Evolutionary conservation across 1,140 invertebrate genomes (phyloP), one percentile per base, ranked within the genome.

Genomic region (Nephotettix cincticeps): DNA sequence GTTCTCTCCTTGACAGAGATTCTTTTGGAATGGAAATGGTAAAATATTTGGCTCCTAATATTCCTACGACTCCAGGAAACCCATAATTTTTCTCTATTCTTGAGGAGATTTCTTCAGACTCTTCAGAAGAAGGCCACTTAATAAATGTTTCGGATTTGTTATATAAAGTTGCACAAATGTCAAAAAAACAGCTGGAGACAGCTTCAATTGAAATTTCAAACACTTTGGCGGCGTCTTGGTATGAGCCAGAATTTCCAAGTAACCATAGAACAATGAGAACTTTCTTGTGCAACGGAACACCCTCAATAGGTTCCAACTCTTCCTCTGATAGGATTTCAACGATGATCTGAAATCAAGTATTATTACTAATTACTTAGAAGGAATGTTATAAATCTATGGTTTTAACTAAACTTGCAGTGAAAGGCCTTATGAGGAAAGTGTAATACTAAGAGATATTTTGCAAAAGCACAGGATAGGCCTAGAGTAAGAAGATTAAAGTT

Each of bases 301-400:
- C 23, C n/a, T 61, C 56, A 9, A 61, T 61, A 21, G 56, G 56
- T 27, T 61, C 56, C 56, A 61, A 21, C 11, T 61, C 56, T 28
- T 61, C 56, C 28, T 61, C 23, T 11, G 56, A 61, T 4, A 61
- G 23, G 13, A 61, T 14, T 14, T 27, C 2, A 11, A 61, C 21
- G 4, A 61, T 6, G n/a, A 11, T 61, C 56, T 61, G 56, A 61
- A 61, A 61, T 27, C 13, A 61, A 61, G n/a, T n/a, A n/a, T n/a
- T n/a, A n/a, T n/a, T n/a, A n/a, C n/a, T n/a, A n/a, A n/a, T n/a
- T n/a, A n/a, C n/a, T n/a, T n/a, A n/a, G n/a, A n/a, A n/a, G n/a
- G n/a, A n/a, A n/a, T n/a, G n/a, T n/a, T n/a, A n/a, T n/a, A n/a
- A n/a, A n/a, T n/a, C n/a, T n/a, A n/a, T n/a, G n/a, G n/a, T n/a